These are phyloP conservation scores for Pocillopora meandrina DNA, from an alignment of 92 coral and sea anemone genomes.

Conservation along the genomic window DNA sequence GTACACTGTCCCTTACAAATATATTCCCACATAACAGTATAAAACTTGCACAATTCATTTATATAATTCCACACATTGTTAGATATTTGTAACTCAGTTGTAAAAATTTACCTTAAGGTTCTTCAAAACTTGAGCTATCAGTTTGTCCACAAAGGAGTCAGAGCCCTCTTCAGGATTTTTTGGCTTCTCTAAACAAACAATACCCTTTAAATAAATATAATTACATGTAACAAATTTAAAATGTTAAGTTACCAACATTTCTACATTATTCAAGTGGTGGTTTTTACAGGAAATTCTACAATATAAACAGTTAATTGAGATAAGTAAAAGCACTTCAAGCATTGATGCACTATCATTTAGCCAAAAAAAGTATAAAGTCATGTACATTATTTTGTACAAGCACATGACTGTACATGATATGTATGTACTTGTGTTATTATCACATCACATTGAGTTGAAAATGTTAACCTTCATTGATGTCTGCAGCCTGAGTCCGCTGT, in stretches of 20 bases:
- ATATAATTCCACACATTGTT: no score
- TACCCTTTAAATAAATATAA: neutral
- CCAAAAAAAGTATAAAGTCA: neutral
- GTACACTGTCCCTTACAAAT: no score
- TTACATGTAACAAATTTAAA: neutral
- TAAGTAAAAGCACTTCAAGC: no score
- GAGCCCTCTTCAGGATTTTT: slow-evolving; percentile 39
- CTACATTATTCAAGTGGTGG: no score
- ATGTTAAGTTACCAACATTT: no score
- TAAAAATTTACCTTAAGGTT: slow-evolving; percentile 72
- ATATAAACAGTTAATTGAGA: no score
- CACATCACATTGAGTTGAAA: neutral
- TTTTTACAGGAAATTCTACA: no score
- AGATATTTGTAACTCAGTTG: no score
- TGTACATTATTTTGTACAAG: no score
- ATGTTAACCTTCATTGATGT: slow-evolving; percentile 24
- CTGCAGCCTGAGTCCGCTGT: slow-evolving; percentile 27
- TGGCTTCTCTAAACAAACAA: slow-evolving; percentile 28
- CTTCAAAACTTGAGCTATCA: slow-evolving; percentile 89
- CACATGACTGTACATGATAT: neutral
- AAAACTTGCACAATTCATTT: no score
- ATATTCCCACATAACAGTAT: no score
- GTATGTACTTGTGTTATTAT: neutral
- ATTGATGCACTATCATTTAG: neutral
- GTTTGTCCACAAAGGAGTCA: slow-evolving; percentile 86